Evolutionary conservation across 2,888 invertebrate species (phyloP).

Genomic region (Pollenia angustigena): DNA sequence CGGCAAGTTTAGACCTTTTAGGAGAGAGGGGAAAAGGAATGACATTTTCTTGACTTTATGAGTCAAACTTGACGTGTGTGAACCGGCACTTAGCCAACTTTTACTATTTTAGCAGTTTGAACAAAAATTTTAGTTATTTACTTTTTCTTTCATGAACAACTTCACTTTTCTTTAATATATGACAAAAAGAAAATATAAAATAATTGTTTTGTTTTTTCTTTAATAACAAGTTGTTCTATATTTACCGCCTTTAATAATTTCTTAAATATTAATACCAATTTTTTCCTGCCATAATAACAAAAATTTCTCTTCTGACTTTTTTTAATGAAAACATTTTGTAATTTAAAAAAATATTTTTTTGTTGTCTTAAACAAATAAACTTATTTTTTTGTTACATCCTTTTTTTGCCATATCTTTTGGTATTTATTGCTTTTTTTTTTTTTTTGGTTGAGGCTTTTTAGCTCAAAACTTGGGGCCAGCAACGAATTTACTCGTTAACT

Average conservation of each 20-base stretch:
- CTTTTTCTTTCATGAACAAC: slow-evolving; percentile 17
- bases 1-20: no score
- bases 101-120: background rate
- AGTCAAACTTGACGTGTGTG: no score
- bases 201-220: slow-evolving; percentile 16
- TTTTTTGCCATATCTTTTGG: slow-evolving; percentile 46
- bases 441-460: slow-evolving; percentile 2
- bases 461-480: background rate
- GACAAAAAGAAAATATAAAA: slow-evolving; percentile 14
- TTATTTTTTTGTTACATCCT: slow-evolving; percentile 15
- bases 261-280: slow-evolving; percentile 54
- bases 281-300: slow-evolving; percentile 2
- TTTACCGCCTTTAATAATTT: slow-evolving; percentile 42
- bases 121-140: slow-evolving; percentile 44
- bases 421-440: slow-evolving; percentile 24
- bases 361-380: slow-evolving; percentile 52
- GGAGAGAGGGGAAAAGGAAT: no score
- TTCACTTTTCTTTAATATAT: slow-evolving; percentile 33
- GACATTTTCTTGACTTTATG: no score
- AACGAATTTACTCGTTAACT: slow-evolving; percentile 35
- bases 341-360: slow-evolving; percentile 47
- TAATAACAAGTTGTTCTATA: slow-evolving; percentile 1
- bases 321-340: slow-evolving; percentile 51
- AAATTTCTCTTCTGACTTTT: slow-evolving; percentile 38
- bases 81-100: slow-evolving; percentile 1